Base-by-base conservation (phyloP, 2,113 vertebrate species). In the Leptocoma aspasia region DNA sequence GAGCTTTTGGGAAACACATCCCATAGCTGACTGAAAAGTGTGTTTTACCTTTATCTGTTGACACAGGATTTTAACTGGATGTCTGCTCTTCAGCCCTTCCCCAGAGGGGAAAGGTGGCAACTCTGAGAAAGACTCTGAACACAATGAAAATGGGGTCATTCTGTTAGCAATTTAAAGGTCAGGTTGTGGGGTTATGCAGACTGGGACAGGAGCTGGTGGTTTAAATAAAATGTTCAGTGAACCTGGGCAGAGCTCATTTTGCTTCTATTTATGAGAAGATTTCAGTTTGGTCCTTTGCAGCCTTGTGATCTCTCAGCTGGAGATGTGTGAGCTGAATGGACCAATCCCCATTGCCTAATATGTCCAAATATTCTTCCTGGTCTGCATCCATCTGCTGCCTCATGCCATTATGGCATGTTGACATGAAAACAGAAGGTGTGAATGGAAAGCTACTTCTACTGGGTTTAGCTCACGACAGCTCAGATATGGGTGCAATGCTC, bases 341-440 rank as follows among this genome's bases (percentile, higher is more conserved):
- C 65, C 14, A 6, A 82, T 61, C 44, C 50, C 19, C 54, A 47
- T 39, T 86, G 71, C 92, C 90, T 93, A 93, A 76, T 85, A 88
- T 35, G 78, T 76, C 85, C 57, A 90, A 35, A 82, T 57, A 88
- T 65, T 93, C 70, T 76, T 95, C 70, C 61, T 14, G 1, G 61
- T 63, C 70, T 79, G 73, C 69, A 78, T 71, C 73, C 69, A 28
- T 92, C 81, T 92, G 60, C 95, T 91, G 92, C 45, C 63, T 93
- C 75, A 30, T 69, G 85, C 72, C 88, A 88, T 90, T 65, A 33
- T 66, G 75, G 75, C 88, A 92, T 30, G 85, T 21, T 1, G 24
- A 96, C 88, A 82, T 39, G 95, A 69, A 83, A 90, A 76, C 59
- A 30, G 79, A 70, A 96, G 79, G 92, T 93, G 90, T 93, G 79